Evolutionary conservation across 2,797 vertebrate genomes (phyloP), one percentile per base, ranked within the genome.

Genomic region (Rallus crepitans): DNA sequence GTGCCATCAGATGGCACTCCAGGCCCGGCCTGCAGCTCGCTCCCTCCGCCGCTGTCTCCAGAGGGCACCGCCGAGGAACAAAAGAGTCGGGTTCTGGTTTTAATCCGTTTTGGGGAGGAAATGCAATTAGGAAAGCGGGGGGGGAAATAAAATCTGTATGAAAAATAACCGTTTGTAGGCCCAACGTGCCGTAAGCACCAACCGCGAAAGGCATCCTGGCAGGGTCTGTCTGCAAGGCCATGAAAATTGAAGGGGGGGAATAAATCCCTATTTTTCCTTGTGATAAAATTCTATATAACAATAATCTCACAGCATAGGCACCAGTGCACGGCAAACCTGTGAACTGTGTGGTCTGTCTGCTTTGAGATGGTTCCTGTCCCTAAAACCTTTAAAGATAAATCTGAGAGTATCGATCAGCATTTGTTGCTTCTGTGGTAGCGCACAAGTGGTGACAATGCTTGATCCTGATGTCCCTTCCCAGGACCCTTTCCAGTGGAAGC

Each of bases 1-100:
- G 28, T 27, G 90, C 96, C 96, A 40, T 61, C 81, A 78, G 96
- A 11, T 47, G 96, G 95, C 96, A 73, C 90, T 93, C 68, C 87
- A 87, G 72, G 39, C 59, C 77, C 81, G 21, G 19, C 9, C 48
- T 72, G 40, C 28, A 0, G 4, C 6, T 3, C 11, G 17, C 40
- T 60, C 27, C 30, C 14, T 8, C 71, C 5, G 52, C 81, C 9
- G 35, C 78, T 3, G 35, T 24, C 84, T 83, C 78, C 76, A n/a
- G 65, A n/a, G 61, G 70, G 47, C 77, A 39, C 64, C 3, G 30
- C 20, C 61, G 6, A 31, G 48, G 86, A 95, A 97, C 94, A 96
- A 96, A 93, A 90, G 94, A 68, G 9, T 3, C 77, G 1, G 56
- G 3, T 12, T 40, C 69, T 52, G 56, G 11, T 11, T 77, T 82